These are phyloP conservation scores for Xanthorhoe designata DNA, from an alignment of 2,888 invertebrate species.

Conservation along the genomic window DNA sequence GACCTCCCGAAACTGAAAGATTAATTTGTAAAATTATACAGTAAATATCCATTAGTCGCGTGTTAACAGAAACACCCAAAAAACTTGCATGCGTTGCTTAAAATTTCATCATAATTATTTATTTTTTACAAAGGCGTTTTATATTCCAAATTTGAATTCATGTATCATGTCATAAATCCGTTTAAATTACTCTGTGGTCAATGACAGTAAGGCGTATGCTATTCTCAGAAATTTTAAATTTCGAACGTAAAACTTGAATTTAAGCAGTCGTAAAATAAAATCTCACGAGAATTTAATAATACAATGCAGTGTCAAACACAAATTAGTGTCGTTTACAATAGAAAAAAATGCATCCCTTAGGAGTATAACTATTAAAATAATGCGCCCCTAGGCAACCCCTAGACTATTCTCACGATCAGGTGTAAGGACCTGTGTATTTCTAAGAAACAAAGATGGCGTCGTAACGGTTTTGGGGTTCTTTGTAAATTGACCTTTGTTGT, in stretches of 20 bases:
- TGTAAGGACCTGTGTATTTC: constrained; percentile 63
- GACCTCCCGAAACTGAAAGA: background rate
- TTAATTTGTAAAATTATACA: background rate
- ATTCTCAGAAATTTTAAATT: background rate
- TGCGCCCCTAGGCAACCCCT: constrained; percentile 52
- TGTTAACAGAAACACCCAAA: background rate
- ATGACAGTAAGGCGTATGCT: background rate
- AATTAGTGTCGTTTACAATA: constrained; percentile 52
- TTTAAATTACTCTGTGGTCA: background rate
- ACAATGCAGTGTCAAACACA: constrained; percentile 48
- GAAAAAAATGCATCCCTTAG: constrained; percentile 39
- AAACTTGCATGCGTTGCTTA: background rate
- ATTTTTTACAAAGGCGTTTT: background rate
- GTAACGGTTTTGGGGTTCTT: constrained; percentile 61
- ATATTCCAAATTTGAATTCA: background rate
- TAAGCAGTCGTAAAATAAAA: constrained; percentile 36
- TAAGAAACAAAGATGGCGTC: constrained; percentile 62
- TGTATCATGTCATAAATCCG: background rate
- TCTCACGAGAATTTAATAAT: constrained; percentile 52
- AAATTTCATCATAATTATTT: background rate
- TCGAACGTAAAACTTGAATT: constrained; percentile 1
- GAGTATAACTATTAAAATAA: constrained; percentile 60
- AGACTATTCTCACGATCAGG: constrained; percentile 72
- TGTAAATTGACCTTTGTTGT: constrained; percentile 59
- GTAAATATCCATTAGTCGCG: background rate